Evolutionary conservation across 37 sponge, comb jelly and placozoan species (phyloP).

Genomic region (Geodia barretti): DNA sequence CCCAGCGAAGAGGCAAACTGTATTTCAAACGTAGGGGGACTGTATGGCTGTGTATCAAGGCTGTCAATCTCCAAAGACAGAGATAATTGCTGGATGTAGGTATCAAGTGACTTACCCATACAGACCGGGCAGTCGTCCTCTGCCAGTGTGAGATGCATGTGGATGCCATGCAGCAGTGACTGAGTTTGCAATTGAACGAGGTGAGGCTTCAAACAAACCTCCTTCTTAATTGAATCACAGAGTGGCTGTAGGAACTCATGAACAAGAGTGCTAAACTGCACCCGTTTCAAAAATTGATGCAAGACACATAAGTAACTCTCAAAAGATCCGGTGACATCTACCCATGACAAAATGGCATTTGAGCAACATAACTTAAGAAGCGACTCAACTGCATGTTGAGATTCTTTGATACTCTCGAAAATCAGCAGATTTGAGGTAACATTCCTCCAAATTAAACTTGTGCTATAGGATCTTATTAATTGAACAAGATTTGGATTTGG

Average conservation of each 20-base stretch:
- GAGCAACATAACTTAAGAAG: too few species aligned
- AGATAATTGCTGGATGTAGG: slow-evolving; percentile 7
- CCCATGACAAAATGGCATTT: too few species aligned
- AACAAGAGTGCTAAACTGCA: not conserved
- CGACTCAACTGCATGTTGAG: not conserved
- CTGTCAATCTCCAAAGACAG: not conserved
- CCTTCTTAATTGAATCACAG: not conserved
- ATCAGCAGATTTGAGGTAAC: not conserved
- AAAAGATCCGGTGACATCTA: too few species aligned
- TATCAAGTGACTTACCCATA: not conserved
- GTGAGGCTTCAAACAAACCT: slow-evolving; percentile 2
- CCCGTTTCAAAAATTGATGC: not conserved
- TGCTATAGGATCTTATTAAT: not conserved
- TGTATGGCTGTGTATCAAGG: not conserved
- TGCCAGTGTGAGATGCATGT: slow-evolving; percentile 35
- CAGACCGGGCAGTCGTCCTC: slow-evolving; percentile 38
- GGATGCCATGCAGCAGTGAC: slow-evolving; percentile 26
- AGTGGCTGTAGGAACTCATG: slow-evolving; percentile 21
- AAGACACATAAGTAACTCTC: not conserved
- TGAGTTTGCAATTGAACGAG: slow-evolving; percentile 29
- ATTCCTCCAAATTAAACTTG: not conserved
- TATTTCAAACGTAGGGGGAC: not conserved
- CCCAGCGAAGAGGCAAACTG: not conserved
- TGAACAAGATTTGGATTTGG: not conserved
- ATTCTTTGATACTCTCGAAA: not conserved